Evolutionary conservation across 2,888 invertebrate species (phyloP).

Genomic region (Drosophila merina): DNA sequence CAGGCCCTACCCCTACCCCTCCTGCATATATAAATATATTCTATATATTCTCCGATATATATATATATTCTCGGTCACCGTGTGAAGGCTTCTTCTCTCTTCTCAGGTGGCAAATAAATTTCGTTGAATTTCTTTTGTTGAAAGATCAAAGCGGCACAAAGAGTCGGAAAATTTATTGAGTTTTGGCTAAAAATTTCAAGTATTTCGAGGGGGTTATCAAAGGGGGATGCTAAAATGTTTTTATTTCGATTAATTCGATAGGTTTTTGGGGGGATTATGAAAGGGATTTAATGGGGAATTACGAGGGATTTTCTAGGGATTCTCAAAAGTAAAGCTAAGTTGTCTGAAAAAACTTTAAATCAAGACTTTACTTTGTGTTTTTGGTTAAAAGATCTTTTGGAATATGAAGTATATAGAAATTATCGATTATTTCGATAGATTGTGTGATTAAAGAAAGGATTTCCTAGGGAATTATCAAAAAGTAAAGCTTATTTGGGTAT

Average conservation of each 20-base stretch:
- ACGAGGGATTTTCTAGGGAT: not conserved
- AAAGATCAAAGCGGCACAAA: constrained; percentile 31
- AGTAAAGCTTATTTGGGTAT: no score
- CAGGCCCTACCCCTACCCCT: not conserved
- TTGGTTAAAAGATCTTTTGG: no score
- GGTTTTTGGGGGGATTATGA: not conserved
- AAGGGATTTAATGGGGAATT: not conserved
- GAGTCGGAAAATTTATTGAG: constrained; percentile 20
- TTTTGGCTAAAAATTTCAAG: constrained; percentile 6
- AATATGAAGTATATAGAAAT: no score
- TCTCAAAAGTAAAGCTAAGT: no score
- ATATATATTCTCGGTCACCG: not conserved
- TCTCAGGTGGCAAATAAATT: constrained; percentile 40
- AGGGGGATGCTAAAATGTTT: not conserved
- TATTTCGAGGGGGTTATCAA: not conserved
- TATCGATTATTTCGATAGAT: not conserved
- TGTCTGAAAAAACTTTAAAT: no score
- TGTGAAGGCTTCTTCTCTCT: not conserved
- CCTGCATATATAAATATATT: constrained; percentile 1
- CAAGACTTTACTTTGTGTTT: no score
- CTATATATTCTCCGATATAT: not conserved
- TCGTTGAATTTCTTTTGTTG: constrained; percentile 35
- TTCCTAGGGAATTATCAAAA: no score
- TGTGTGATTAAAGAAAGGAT: no score
- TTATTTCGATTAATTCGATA: not conserved